Evolutionary conservation across 1,140 invertebrate species (phyloP), one percentile per base, ranked within the genome.

Genomic region (Drosophila nigromelanica): DNA sequence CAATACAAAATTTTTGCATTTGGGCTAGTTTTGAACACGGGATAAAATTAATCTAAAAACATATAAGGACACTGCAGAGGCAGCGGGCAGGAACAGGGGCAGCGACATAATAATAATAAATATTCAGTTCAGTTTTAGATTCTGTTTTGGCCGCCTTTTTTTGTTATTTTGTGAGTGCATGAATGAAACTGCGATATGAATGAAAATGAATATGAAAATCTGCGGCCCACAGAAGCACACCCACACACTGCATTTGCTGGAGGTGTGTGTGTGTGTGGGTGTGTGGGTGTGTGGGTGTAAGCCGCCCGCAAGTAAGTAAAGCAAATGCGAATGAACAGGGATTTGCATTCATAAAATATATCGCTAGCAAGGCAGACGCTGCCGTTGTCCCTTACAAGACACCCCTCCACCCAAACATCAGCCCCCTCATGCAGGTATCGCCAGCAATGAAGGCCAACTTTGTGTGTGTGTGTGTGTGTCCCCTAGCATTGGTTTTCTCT

Each of bases 281-380:
- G 18, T 55, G 59, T 35, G 59, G 54, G 48, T 27, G 39, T 69
- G 48, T 56, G 45, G 63, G 48, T 47, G 58, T 73, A 43, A 45
- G 54, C 54, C 39, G 48, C 56, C 73, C 64, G 66, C 73, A 79
- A 85, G 80, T 78, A 87, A 79, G 83, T 83, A 89, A 89, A 83
- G 58, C 83, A 89, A 89, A 89, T 79, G 73, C 79, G 85, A 80
- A 83, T 89, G 79, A 89, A 89, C 83, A 89, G 83, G 83, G 83
- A 89, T 89, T 89, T 89, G 83, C 83, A 89, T 89, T 89, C 83
- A 89, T 89, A 89, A 89, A 89, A 89, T 89, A 89, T 89, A 89
- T 89, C 79, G 72, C 79, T 73, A 54, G 62, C 60, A 60, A 62
- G 55, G 83, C 73, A 62, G 60, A 43, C 43, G 51, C 51, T 47